Evolutionary conservation across 2,888 invertebrate genomes (phyloP).

Genomic region (Gibbula magus): DNA sequence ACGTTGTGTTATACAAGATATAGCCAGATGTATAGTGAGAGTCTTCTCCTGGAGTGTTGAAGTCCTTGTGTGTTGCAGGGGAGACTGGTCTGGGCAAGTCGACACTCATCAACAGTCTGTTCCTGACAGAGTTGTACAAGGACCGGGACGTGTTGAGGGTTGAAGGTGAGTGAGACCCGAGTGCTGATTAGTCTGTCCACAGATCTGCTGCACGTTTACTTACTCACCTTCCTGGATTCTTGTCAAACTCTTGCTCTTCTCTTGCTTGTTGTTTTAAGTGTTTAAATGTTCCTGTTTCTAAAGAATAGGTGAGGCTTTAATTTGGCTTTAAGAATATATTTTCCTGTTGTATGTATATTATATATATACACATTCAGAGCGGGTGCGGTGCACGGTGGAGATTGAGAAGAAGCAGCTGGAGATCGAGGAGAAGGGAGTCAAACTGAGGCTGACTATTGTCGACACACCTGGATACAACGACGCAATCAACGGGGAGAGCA

Average conservation of each 20-base stretch:
- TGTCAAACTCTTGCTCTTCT: no score
- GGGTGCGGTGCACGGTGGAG: conserved; percentile 90
- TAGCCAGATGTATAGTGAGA: no score
- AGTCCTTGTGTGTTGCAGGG: conserved; percentile 74
- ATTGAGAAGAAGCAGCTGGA: conserved; percentile 96
- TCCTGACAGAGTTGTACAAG: conserved; percentile 93
- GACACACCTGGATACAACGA: conserved; percentile 97
- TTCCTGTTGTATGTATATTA: no score
- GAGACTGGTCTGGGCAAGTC: conserved; percentile 96
- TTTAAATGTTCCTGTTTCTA: no score
- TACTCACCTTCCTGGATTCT: no score
- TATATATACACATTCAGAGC: no score
- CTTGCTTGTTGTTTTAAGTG: no score
- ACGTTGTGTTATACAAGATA: no score
- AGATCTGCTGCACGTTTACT: no score
- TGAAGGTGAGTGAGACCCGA: conserved; percentile 82
- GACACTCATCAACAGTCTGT: conserved; percentile 94
- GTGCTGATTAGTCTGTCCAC: background rate
- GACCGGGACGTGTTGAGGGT: conserved; percentile 85
- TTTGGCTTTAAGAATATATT: no score
- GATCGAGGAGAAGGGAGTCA: conserved; percentile 94
- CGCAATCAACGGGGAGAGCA: conserved; percentile 92
- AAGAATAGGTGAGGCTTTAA: no score
- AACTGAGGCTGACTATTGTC: conserved; percentile 91
- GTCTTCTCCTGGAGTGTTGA: background rate